These are phyloP conservation scores for Coleophora deauratella DNA, from an alignment of 2,888 invertebrate species.

Conservation along the genomic window DNA sequence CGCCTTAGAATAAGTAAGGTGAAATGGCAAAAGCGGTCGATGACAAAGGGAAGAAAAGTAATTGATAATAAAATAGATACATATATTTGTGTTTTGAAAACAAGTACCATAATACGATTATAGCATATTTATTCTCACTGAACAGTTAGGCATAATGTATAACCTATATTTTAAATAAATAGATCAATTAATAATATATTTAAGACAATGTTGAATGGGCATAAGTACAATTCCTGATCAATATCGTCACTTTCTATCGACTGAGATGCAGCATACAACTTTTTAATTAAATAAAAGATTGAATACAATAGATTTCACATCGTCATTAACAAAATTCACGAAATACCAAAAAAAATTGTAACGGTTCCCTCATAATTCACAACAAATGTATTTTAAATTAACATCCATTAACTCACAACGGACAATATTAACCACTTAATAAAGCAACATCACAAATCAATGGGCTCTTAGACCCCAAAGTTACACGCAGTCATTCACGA, in stretches of 20 bases:
- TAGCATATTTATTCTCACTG: too few relatives aligned
- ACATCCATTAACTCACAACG: slow-evolving; percentile 33
- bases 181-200: too few relatives aligned
- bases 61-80: too few relatives aligned
- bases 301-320: neutral
- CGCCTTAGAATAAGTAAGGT: slow-evolving; percentile 15
- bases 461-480: slow-evolving; percentile 48
- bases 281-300: too few relatives aligned
- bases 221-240: too few relatives aligned
- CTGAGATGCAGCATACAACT: too few relatives aligned
- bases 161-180: too few relatives aligned
- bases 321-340: too few relatives aligned
- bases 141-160: too few relatives aligned
- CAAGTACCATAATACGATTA: too few relatives aligned
- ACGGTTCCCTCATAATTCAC: slow-evolving; percentile 20
- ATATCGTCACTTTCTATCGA: neutral
- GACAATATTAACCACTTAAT: slow-evolving; percentile 56
- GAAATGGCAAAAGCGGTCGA: slow-evolving; percentile 9
- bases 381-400: slow-evolving; percentile 37
- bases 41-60: slow-evolving; percentile 2
- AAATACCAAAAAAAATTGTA: slow-evolving; percentile 5
- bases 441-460: slow-evolving; percentile 50
- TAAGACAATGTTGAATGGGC: too few relatives aligned
- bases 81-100: too few relatives aligned
- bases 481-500: slow-evolving; percentile 40